Evolutionary conservation across 92 coral and sea anemone genomes (phyloP).

Genomic region (Zoanthus sociatus): DNA sequence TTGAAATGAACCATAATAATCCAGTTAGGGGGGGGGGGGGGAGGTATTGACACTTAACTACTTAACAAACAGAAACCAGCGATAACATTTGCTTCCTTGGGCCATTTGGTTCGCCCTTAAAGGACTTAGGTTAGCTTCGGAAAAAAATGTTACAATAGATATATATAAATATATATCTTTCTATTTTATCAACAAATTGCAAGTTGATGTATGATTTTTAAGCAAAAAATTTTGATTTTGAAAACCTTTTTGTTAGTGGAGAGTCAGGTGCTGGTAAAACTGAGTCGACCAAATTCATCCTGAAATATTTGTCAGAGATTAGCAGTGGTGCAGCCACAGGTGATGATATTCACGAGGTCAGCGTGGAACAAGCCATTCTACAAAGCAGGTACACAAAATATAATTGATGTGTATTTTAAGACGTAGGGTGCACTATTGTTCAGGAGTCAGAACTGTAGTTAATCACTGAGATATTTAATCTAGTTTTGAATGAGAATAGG

Average conservation of each 20-base stretch:
- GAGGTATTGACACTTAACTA: no score
- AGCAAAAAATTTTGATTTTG: not conserved
- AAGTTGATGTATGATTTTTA: not conserved
- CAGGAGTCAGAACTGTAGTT: no score
- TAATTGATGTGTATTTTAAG: not conserved
- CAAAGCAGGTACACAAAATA: slow-evolving; percentile 81
- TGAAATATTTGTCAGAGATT: slow-evolving; percentile 90
- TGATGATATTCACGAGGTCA: slow-evolving; percentile 61
- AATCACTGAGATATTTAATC: no score
- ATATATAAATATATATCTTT: not conserved
- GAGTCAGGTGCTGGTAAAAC: slow-evolving; percentile 99
- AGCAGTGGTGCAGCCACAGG: slow-evolving; percentile 86
- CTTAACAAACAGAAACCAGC: no score
- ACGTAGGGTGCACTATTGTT: no score
- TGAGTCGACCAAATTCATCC: slow-evolving; percentile 95
- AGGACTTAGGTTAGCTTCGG: no score
- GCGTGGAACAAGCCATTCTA: slow-evolving; percentile 95
- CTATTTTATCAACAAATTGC: not conserved
- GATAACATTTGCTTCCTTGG: no score
- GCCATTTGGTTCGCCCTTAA: no score
- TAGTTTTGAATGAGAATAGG: no score
- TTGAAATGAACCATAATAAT: no score
- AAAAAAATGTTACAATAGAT: no score
- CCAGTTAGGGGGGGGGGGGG: no score
- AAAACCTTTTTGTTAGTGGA: slow-evolving; percentile 68